Conservation (phyloP, 1,140 invertebrate species). For the Drosophila sturtevanti region DNA sequence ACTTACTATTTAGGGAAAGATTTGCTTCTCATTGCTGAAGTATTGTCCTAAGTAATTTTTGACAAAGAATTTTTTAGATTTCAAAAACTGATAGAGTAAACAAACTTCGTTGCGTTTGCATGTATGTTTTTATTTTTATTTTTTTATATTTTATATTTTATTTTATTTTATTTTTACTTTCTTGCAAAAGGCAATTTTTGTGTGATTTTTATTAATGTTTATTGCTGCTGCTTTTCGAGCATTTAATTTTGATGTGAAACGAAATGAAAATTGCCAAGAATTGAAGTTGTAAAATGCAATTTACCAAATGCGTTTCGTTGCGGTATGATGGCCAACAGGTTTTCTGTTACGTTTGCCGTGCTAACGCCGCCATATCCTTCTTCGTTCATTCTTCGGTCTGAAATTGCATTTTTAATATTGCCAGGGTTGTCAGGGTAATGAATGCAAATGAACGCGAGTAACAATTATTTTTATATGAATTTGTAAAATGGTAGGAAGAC, state of each 20-base stretch:
- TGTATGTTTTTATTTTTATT: slow-evolving; percentile 40
- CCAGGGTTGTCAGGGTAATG: slow-evolving; percentile 62
- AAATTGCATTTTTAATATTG: slow-evolving; percentile 79
- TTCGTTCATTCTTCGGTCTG: slow-evolving; percentile 36
- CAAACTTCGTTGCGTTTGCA: background rate
- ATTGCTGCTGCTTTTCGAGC: slow-evolving; percentile 54
- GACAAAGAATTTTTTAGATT: too few species aligned
- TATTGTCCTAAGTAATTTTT: too few species aligned
- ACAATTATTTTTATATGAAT: slow-evolving; percentile 77
- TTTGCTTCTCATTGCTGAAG: too few species aligned
- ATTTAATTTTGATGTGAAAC: slow-evolving; percentile 67
- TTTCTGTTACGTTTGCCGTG: background rate
- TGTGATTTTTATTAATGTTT: slow-evolving; percentile 79
- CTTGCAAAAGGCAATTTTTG: slow-evolving; percentile 61
- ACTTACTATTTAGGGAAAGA: too few species aligned
- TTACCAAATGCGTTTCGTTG: slow-evolving; percentile 64
- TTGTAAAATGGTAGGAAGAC: background rate
- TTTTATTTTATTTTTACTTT: slow-evolving; percentile 29
- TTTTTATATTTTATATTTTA: background rate
- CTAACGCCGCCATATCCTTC: slow-evolving; percentile 38
- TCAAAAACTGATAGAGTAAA: background rate
- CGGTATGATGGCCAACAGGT: slow-evolving; percentile 30
- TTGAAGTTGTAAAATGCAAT: slow-evolving; percentile 59
- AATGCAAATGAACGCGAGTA: slow-evolving; percentile 61
- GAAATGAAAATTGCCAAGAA: slow-evolving; percentile 51